Evolutionary conservation across 2,888 invertebrate species (phyloP), one percentile per base, ranked within the genome.

Genomic region (Eulithis testata): DNA sequence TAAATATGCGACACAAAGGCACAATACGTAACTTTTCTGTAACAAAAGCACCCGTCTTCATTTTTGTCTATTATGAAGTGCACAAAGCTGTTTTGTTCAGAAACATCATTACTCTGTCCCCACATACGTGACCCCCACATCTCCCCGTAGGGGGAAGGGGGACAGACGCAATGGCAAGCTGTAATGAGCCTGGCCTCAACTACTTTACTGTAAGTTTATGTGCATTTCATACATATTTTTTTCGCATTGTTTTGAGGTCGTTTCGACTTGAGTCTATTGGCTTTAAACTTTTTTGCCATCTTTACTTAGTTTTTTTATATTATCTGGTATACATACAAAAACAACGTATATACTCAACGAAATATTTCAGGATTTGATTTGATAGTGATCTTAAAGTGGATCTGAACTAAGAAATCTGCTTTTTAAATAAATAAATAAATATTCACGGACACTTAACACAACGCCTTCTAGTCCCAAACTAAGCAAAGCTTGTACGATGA

Each of bases 211-310:
- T 73, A 68, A 72, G 65, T 74, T 72, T 74, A 74, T 74, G 73
- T 74, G 73, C 73, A 74, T 73, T 73, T 74, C 74, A 72, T 73
- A 72, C 67, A 70, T 73, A 71, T 71, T 62, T 72, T 69, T 71
- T 70, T 68, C 65, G 63, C 65, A 65, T 71, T 68, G 71, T 68
- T 69, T 59, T 66, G 66, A 66, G 73, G 63, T 68, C 65, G 66
- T 50, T 62, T 44, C 50, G n/a, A 0, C 36, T 21, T 11, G 50
- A 50, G 21, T 21, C 57, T 62, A 51, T 61, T 14, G 53, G 49
- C 45, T 45, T 51, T 36, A 44, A 52, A 52, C 9, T 11, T 53
- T 47, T 9, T 45, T 45, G 6, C 6, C 4, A 40, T 9, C n/a
- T 14, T 50, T 21, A 21, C 27, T 21, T 55, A 21, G 4, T 54